A percentile compares a stretch with the other conserved stretches of the same genome.
Conservation (phyloP, 2,888 invertebrate species). For the Yponomeuta evonymella region DNA sequence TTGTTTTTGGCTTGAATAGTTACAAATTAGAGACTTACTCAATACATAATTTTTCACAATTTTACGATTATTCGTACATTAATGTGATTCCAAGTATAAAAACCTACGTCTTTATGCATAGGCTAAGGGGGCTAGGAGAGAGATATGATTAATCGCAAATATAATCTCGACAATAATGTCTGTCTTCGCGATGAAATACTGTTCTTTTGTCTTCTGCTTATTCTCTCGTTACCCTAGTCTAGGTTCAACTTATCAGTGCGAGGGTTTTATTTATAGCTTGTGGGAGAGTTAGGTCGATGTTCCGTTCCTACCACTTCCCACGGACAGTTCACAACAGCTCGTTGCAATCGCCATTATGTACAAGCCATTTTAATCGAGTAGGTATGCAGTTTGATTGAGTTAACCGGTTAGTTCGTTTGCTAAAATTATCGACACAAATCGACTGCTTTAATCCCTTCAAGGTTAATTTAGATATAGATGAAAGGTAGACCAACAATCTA, state of each 20-base stretch:
- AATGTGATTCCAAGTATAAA: no score
- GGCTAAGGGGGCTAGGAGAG: not conserved
- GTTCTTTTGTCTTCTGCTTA: not conserved
- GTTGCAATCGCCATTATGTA: not conserved
- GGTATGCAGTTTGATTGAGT: not conserved
- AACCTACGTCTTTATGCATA: no score
- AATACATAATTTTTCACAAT: no score
- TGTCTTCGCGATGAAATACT: not conserved
- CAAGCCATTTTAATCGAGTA: not conserved
- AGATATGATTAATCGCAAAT: not conserved
- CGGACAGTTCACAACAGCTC: not conserved
- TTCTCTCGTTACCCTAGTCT: not conserved
- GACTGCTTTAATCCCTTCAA: no score
- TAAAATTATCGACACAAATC: not conserved
- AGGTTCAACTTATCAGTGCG: not conserved
- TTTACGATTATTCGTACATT: no score
- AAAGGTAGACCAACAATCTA: not conserved
- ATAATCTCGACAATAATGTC: not conserved
- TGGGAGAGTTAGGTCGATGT: not conserved
- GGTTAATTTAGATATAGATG: no score
- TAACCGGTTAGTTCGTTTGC: not conserved
- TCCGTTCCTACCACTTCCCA: not conserved
- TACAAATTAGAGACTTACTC: no score
- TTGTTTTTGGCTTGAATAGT: no score
- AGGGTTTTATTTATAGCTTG: not conserved